phyloP scores from a whole-genome alignment of 2,797 vertebrate genomes.

The Intellagama lesueurii region DNA sequence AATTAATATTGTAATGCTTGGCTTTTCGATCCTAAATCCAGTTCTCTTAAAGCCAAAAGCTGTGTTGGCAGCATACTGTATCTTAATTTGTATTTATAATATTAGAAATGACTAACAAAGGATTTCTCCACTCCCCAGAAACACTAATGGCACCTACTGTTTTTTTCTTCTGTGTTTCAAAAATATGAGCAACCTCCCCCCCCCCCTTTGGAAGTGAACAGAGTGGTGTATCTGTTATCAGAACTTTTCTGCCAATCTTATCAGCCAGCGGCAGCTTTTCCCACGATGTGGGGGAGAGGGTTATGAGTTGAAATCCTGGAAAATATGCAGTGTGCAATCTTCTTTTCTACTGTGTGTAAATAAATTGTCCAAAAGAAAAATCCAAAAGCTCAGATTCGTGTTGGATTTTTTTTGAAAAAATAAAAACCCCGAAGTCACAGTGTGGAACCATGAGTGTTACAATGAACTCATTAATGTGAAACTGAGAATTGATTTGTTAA shows the following conservation, averaged over 20 bases:
- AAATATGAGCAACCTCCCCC: neutral
- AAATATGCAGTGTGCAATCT: conserved; percentile 44
- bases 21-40: neutral
- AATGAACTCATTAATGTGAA: too few relatives aligned
- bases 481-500: too few relatives aligned
- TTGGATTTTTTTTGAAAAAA: neutral
- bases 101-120: neutral
- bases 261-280: conserved; percentile 32
- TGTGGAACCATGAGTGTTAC: too few relatives aligned
- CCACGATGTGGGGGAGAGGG: neutral
- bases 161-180: neutral
- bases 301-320: conserved; percentile 20
- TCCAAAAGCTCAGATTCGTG: conserved; percentile 31
- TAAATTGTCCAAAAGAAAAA: neutral
- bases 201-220: conserved; percentile 5
- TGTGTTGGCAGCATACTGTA: neutral
- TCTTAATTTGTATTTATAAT: rapidly evolving
- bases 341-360: conserved; percentile 28
- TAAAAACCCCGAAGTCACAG: too few relatives aligned
- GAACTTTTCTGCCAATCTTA: conserved; percentile 54
- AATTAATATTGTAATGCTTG: neutral
- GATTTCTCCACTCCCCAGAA: neutral
- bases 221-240: conserved; percentile 55
- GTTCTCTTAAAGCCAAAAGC: neutral
- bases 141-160: neutral